Conservation (phyloP, 2,113 vertebrate genomes). For the Apteryx owenii region DNA sequence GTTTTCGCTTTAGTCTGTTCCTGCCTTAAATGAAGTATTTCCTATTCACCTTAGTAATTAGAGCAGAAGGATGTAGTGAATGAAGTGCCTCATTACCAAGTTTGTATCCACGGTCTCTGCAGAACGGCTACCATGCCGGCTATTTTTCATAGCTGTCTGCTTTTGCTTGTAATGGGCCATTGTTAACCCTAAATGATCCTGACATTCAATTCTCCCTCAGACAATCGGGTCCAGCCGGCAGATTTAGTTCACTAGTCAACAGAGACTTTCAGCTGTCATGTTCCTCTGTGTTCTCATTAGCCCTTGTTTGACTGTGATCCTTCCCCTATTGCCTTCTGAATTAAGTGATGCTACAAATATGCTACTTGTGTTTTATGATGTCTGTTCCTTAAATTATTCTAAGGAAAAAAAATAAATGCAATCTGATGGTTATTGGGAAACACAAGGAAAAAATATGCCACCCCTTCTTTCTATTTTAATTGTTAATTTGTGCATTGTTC, state of each 20-base stretch:
- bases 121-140: conserved; percentile 74
- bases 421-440: conserved; percentile 11
- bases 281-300: conserved; percentile 81
- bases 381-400: conserved; percentile 71
- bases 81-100: conserved; percentile 84
- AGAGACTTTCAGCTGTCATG: conserved; percentile 78
- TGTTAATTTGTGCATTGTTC: not conserved
- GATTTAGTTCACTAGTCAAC: conserved; percentile 81
- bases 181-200: conserved; percentile 87
- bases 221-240: conserved; percentile 82
- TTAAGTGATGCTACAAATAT: conserved; percentile 84
- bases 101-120: conserved; percentile 69
- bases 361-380: conserved; percentile 65
- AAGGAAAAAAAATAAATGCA: conserved; percentile 54
- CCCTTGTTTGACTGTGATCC: conserved; percentile 78
- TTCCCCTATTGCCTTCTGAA: conserved; percentile 77
- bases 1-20: conserved; percentile 79
- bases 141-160: conserved; percentile 82
- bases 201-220: conserved; percentile 83
- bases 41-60: conserved; percentile 86
- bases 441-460: not conserved
- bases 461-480: not conserved
- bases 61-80: conserved; percentile 86
- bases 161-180: conserved; percentile 76
- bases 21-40: conserved; percentile 78